Conservation (phyloP, 2,113 vertebrate genomes). For the Archocentrus centrarchus region DNA sequence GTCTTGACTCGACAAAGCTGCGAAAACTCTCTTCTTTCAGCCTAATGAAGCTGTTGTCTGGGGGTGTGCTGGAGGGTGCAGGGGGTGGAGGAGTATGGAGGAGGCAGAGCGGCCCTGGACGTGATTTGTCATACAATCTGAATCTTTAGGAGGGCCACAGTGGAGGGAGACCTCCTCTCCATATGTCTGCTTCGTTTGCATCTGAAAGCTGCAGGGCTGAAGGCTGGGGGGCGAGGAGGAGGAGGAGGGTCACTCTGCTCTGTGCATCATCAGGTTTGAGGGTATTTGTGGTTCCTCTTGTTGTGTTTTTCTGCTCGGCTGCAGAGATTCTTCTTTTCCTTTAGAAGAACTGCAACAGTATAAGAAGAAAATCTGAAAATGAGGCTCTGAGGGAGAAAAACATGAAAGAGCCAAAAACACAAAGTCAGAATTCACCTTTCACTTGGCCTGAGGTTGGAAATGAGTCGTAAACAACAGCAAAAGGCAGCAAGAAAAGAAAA, state of each 20-base stretch:
- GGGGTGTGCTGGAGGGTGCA: slow-evolving; percentile 15
- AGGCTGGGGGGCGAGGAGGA: slow-evolving; percentile 17
- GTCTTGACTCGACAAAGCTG: slow-evolving; percentile 83
- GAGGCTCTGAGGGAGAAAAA: no score
- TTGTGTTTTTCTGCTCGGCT: background rate
- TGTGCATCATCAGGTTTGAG: slow-evolving; percentile 14
- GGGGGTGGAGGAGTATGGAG: slow-evolving; percentile 5
- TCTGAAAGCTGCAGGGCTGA: slow-evolving; percentile 79
- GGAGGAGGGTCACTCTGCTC: slow-evolving; percentile 1
- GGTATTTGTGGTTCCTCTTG: background rate
- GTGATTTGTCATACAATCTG: slow-evolving; percentile 87
- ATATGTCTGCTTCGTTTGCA: slow-evolving; percentile 86
- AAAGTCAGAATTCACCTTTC: background rate
- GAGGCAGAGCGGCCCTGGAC: slow-evolving; percentile 66
- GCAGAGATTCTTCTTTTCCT: background rate
- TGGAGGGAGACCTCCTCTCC: slow-evolving; percentile 83
- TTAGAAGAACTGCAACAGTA: background rate
- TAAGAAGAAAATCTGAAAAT: background rate
- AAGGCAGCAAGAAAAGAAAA: background rate
- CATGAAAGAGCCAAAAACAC: background rate
- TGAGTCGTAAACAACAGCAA: background rate
- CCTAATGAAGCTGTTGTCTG: slow-evolving; percentile 86
- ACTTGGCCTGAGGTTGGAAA: background rate
- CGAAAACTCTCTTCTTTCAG: slow-evolving; percentile 80
- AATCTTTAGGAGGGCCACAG: slow-evolving; percentile 82